These are phyloP conservation scores for Hirtodrosophila alboralis DNA, from an alignment of 2,888 invertebrate species.

Conservation along the genomic window DNA sequence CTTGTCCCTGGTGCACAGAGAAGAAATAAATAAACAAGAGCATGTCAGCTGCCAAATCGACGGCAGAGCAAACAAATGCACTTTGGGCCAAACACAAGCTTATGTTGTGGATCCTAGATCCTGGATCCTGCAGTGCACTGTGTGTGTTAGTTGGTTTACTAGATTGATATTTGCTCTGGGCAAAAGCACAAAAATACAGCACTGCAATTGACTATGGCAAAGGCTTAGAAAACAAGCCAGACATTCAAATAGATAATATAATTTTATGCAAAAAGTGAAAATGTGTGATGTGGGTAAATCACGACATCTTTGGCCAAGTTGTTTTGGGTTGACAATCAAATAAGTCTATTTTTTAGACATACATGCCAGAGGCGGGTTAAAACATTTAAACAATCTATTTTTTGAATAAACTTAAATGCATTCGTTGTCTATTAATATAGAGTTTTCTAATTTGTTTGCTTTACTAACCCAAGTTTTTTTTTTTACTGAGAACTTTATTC, in stretches of 20 bases:
- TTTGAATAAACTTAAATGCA: no score
- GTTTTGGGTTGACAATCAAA: no score
- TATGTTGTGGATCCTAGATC: constrained; percentile 4
- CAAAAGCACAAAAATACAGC: constrained; percentile 5
- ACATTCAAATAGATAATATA: constrained; percentile 2
- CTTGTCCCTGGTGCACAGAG: constrained; percentile 2
- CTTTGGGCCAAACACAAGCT: constrained; percentile 11
- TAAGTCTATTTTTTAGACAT: no score
- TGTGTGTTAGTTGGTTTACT: constrained; percentile 5
- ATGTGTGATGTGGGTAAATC: constrained; percentile 5
- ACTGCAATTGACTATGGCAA: constrained; percentile 10
- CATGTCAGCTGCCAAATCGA: constrained; percentile 29
- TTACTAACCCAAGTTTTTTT: no score
- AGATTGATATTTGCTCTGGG: constrained; percentile 15
- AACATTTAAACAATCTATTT: no score
- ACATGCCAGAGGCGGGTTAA: no score
- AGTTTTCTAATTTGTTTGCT: no score
- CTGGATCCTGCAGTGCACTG: background rate
- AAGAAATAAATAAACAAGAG: constrained; percentile 37
- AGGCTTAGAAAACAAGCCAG: background rate
- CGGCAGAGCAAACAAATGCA: constrained; percentile 23
- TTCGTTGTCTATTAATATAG: no score
- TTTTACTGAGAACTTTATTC: no score
- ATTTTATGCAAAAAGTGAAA: constrained; percentile 4
- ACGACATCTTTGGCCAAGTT: background rate